Conservation (phyloP, 2,797 vertebrate species). For the Falco biarmicus region DNA sequence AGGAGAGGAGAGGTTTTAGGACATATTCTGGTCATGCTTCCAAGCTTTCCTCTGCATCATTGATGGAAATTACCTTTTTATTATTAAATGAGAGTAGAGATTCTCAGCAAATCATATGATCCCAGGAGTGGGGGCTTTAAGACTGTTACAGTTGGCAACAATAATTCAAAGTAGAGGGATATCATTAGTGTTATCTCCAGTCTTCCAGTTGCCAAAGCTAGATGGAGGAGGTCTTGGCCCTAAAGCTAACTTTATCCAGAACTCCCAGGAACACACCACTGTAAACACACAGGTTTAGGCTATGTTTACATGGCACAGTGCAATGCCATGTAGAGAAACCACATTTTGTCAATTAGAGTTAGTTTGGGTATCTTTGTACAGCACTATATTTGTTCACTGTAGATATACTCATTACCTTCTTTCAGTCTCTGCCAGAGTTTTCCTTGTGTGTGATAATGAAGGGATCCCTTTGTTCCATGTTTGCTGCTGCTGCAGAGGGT, state of each 20-base stretch:
- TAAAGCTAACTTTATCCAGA: not conserved
- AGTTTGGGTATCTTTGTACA: not conserved
- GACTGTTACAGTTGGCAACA: not conserved
- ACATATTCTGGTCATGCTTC: slow-evolving; percentile 65
- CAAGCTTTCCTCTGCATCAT: slow-evolving; percentile 65
- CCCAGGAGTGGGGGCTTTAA: slow-evolving; percentile 32
- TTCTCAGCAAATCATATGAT: slow-evolving; percentile 56
- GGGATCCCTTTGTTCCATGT: slow-evolving; percentile 38
- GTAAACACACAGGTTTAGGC: not conserved
- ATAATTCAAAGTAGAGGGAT: not conserved
- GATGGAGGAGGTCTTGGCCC: not conserved
- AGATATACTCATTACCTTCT: slow-evolving; percentile 56
- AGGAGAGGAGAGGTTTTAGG: slow-evolving; percentile 59
- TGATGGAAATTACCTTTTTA: slow-evolving; percentile 70
- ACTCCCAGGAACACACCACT: not conserved
- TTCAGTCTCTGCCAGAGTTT: slow-evolving; percentile 43
- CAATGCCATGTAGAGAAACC: not conserved
- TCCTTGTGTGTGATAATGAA: slow-evolving; percentile 45
- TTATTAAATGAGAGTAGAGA: slow-evolving; percentile 64
- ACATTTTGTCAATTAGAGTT: slow-evolving; percentile 18
- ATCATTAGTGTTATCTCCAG: not conserved
- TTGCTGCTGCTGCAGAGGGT: slow-evolving; percentile 44
- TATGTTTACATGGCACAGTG: not conserved
- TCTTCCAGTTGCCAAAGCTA: slow-evolving; percentile 18
- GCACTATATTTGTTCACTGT: slow-evolving; percentile 24